Evolutionary conservation across 2,888 invertebrate species (phyloP), one percentile per base, ranked within the genome.

Genomic region (Nowickia ferox): DNA sequence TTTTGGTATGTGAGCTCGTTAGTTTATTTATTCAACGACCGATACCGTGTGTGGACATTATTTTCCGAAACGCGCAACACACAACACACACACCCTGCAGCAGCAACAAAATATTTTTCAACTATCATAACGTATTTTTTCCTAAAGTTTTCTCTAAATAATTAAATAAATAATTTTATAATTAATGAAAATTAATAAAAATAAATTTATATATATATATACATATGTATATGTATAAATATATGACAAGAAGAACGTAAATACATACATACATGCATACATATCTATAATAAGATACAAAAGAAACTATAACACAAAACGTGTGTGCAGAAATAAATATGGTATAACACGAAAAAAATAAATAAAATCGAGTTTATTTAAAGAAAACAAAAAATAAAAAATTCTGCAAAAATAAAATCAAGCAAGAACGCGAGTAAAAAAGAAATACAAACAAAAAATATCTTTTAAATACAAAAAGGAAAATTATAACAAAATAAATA

Each of bases 1-100:
- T 77, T 76, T 84, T 80, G 66, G 66, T 85, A 78, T 78, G 79
- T 77, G 71, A 84, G 77, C 77, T 88, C 80, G 87, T 88, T 88
- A 90, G 89, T 92, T 92, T 92, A 92, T 92, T 92, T 92, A 92
- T 92, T 92, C 92, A 91, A 90, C 92, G 92, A 91, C 91, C 90
- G 92, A 92, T 92, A 90, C 91, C 90, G 92, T 90, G 91, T 91
- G 91, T 91, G 92, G 92, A 92, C 92, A 92, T 91, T 92, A 90
- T 90, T 92, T 91, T 90, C 89, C 90, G 89, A 91, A 91, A 90
- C 91, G 91, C 91, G 90, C 90, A 88, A 90, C 89, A 84, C 71
- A 74, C 72, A 75, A 83, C 80, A 76, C 78, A 86, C 84, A 87
- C 84, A 69, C 51, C 61, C 57, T 59, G 55, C 65, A 57, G 46